These are phyloP conservation scores for Epiblema foenella DNA, from an alignment of 2,888 invertebrate genomes.

Conservation along the genomic window DNA sequence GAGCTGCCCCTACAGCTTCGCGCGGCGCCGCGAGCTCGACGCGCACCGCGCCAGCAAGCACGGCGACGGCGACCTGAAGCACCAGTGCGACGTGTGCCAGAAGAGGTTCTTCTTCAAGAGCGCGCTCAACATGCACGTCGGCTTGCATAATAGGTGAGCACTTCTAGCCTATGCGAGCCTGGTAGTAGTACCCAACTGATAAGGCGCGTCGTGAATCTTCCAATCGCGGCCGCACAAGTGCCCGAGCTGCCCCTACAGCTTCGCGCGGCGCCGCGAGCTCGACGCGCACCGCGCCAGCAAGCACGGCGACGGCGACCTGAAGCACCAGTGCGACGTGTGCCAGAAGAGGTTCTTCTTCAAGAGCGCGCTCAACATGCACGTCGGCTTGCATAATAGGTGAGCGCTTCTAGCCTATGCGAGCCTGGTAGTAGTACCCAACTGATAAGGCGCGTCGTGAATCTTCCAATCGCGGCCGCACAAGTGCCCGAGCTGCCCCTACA, in stretches of 20 bases:
- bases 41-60: conserved; percentile 30
- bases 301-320: conserved; percentile 24
- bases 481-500: conserved; percentile 9
- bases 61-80: conserved; percentile 17
- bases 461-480: conserved; percentile 6
- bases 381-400: background rate
- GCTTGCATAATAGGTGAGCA: conserved; percentile 10
- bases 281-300: conserved; percentile 27
- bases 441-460: background rate
- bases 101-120: conserved; percentile 25
- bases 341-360: background rate
- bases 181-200: background rate
- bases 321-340: conserved; percentile 27
- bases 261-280: conserved; percentile 32
- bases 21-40: conserved; percentile 28
- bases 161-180: background rate
- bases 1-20: conserved; percentile 22
- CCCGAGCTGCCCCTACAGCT: conserved; percentile 4
- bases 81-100: conserved; percentile 28
- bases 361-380: background rate
- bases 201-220: background rate
- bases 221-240: conserved; percentile 13
- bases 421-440: background rate
- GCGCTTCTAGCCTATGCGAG: background rate
- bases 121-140: conserved; percentile 22